Conservation (phyloP, 92 coral and sea anemone species). For the Umimayanthus kanabou region DNA sequence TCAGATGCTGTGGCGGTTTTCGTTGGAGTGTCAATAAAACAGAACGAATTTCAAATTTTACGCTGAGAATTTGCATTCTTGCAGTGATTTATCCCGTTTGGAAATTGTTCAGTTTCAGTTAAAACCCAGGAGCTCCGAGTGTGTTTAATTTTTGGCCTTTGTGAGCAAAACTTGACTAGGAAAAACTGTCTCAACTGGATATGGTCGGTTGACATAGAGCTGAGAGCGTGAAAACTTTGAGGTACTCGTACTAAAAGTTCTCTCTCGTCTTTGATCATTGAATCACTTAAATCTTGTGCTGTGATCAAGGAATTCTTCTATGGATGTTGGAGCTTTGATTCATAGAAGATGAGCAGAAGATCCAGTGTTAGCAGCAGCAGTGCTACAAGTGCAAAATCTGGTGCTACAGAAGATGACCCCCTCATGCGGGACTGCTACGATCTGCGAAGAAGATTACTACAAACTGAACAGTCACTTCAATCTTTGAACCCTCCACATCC, state of each 20-base stretch:
- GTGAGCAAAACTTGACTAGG: neutral
- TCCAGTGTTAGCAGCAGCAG: constrained; percentile 91
- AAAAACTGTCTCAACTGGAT: neutral
- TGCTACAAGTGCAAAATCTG: constrained; percentile 85
- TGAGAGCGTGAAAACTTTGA: neutral
- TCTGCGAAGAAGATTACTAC: constrained; percentile 87
- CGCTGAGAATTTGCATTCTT: constrained; percentile 37
- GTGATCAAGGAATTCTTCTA: constrained; percentile 10
- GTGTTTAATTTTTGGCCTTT: neutral
- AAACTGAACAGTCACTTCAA: constrained; percentile 97
- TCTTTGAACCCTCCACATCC: constrained; percentile 89
- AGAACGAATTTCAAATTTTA: constrained; percentile 67
- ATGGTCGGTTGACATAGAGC: constrained; percentile 7
- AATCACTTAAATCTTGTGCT: neutral
- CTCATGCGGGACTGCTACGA: constrained; percentile 97
- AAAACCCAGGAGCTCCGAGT: neutral
- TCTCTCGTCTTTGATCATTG: constrained; percentile 9
- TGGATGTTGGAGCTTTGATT: constrained; percentile 25
- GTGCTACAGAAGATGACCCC: constrained; percentile 86
- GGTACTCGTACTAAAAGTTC: neutral
- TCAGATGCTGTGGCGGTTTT: constrained; percentile 96
- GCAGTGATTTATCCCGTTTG: constrained; percentile 11
- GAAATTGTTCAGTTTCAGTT: neutral
- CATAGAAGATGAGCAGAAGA: constrained; percentile 88
- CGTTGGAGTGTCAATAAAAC: constrained; percentile 77